Conservation (phyloP, 2,888 invertebrate species). For the Pimpla rufipes region DNA sequence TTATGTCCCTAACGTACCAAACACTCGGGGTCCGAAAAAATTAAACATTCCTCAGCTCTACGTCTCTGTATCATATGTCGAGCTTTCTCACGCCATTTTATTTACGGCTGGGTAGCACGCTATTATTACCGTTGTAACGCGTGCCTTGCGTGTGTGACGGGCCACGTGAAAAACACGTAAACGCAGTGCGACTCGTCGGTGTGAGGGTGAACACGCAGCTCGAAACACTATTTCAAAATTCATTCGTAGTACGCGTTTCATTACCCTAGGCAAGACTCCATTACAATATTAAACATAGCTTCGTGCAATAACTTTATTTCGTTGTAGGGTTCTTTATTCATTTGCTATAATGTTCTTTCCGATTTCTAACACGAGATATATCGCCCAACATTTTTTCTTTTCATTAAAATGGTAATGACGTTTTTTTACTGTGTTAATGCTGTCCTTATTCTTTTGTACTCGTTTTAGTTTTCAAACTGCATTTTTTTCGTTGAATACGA, state of each 20-base stretch:
- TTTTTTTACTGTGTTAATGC: too few species aligned
- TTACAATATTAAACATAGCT: not conserved
- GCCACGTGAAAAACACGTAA: conserved; percentile 38
- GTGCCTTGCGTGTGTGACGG: conserved; percentile 36
- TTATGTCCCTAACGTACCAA: conserved; percentile 1
- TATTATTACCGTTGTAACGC: conserved; percentile 51
- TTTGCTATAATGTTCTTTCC: too few species aligned
- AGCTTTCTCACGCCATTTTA: conserved; percentile 42
- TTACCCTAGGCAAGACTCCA: not conserved
- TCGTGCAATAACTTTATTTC: not conserved
- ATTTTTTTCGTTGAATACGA: too few species aligned
- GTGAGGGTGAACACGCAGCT: conserved; percentile 18
- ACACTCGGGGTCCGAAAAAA: conserved; percentile 1
- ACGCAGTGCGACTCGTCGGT: conserved; percentile 1
- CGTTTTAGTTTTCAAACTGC: too few species aligned
- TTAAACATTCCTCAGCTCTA: conserved; percentile 6
- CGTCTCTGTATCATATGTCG: not conserved
- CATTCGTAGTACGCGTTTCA: not conserved
- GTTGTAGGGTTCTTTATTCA: not conserved
- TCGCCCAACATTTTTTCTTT: not conserved
- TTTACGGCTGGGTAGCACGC: conserved; percentile 37
- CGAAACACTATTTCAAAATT: conserved; percentile 8
- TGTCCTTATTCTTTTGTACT: too few species aligned
- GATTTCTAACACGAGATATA: not conserved
- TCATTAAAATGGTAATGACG: too few species aligned